These are phyloP conservation scores for Eretmocerus hayati DNA, from an alignment of 2,888 invertebrate species.

Conservation along the genomic window DNA sequence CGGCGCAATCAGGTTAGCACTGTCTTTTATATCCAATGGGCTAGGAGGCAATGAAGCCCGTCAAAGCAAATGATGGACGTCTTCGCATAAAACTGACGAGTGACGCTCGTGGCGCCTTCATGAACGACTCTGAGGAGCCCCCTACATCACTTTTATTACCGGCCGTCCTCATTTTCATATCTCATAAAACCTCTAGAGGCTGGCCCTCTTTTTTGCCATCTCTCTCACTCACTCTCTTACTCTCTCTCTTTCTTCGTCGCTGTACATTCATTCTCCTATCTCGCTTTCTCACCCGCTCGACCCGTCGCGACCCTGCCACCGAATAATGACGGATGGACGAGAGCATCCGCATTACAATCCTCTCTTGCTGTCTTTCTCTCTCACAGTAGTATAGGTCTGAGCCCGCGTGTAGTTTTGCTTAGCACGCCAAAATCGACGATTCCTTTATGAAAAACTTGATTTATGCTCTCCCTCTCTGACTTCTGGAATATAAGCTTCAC, in stretches of 20 bases:
- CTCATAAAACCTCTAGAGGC: constrained; percentile 42
- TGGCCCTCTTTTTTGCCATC: not conserved
- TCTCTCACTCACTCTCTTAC: constrained; percentile 14
- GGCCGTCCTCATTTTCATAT: constrained; percentile 47
- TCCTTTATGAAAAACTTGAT: constrained; percentile 26
- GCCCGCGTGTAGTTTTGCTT: constrained; percentile 31
- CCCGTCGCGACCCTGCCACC: constrained; percentile 12
- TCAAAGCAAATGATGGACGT: constrained; percentile 47
- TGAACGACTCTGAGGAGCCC: constrained; percentile 45
- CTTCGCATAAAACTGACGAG: constrained; percentile 46
- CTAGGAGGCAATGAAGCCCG: constrained; percentile 46
- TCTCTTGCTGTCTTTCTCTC: too few species aligned
- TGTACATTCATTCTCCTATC: not conserved
- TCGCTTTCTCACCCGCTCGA: not conserved
- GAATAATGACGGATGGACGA: constrained; percentile 24
- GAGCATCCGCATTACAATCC: constrained; percentile 24
- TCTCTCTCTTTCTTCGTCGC: not conserved
- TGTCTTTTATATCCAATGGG: not conserved
- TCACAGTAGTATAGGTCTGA: too few species aligned
- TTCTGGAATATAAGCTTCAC: constrained; percentile 17
- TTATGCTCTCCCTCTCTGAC: constrained; percentile 25
- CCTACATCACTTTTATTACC: constrained; percentile 47
- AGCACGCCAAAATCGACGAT: constrained; percentile 30
- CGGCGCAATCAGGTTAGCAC: too few species aligned
- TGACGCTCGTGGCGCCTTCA: constrained; percentile 45